Conservation (phyloP, 92 coral and sea anemone genomes). For the Pocillopora grandis region DNA sequence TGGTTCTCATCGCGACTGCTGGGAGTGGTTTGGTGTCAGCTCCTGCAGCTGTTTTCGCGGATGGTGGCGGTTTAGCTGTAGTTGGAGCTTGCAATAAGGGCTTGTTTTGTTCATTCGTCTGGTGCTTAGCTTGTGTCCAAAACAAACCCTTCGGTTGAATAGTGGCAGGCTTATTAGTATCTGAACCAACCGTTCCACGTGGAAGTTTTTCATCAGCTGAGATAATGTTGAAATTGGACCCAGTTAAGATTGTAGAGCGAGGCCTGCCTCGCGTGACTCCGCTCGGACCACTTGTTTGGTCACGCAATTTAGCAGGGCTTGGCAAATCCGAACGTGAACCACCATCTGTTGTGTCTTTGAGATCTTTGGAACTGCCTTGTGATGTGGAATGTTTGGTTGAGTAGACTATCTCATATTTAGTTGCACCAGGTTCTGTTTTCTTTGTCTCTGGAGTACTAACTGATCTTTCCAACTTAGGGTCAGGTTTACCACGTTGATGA, state of each 20-base stretch:
- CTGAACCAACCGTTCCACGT: neutral
- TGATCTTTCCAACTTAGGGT: neutral
- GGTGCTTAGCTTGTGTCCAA: neutral
- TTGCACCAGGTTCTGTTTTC: slow-evolving; percentile 4
- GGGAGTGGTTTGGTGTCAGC: slow-evolving; percentile 12
- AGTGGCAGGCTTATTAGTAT: slow-evolving; percentile 24
- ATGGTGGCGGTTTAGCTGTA: slow-evolving; percentile 1
- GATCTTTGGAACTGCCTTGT: slow-evolving; percentile 1
- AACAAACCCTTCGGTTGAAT: neutral
- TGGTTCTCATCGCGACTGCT: slow-evolving; percentile 25
- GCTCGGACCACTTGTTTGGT: neutral
- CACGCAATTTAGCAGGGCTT: slow-evolving; percentile 8
- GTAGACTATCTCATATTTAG: slow-evolving; percentile 20
- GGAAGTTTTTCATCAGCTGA: neutral
- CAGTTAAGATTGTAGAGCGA: slow-evolving; percentile 13
- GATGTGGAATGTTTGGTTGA: slow-evolving; percentile 5
- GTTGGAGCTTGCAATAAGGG: neutral
- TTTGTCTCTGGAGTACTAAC: neutral
- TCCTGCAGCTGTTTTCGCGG: neutral
- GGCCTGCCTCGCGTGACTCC: slow-evolving; percentile 19
- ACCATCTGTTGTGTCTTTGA: neutral
- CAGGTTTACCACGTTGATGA: neutral
- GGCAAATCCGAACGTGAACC: neutral
- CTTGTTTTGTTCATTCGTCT: neutral
- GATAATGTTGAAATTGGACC: slow-evolving; percentile 29